A percentile compares a stretch with the other conserved stretches of the same genome.
These are phyloP conservation scores for Tachystola acroxantha DNA, from an alignment of 2,888 invertebrate species.

Conservation along the genomic window DNA sequence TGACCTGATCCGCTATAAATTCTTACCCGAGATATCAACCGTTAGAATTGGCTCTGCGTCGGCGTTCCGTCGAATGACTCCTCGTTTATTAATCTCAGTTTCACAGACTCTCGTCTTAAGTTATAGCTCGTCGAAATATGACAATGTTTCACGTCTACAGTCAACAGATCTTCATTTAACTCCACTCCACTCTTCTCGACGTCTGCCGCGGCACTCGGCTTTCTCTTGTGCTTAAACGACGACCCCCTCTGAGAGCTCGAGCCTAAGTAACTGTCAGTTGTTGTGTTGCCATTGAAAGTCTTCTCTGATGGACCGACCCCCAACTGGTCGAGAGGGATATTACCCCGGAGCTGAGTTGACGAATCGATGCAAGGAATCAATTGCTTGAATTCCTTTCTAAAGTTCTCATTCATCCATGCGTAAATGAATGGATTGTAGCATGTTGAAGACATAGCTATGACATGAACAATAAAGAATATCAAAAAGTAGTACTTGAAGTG, in stretches of 20 bases:
- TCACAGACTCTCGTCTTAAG: slow-evolving; percentile 65
- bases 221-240: slow-evolving; percentile 73
- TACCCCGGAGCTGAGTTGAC: slow-evolving; percentile 53
- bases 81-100: slow-evolving; percentile 65
- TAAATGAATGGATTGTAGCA: slow-evolving; percentile 98
- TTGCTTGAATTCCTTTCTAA: slow-evolving; percentile 94
- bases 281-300: slow-evolving; percentile 86
- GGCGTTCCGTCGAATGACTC: slow-evolving; percentile 66
- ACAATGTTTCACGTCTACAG: slow-evolving; percentile 68
- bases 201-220: slow-evolving; percentile 80
- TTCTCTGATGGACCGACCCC: slow-evolving; percentile 81
- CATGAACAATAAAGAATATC: slow-evolving; percentile 93
- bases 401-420: slow-evolving; percentile 98
- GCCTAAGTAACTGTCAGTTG: slow-evolving; percentile 81
- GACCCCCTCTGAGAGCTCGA: slow-evolving; percentile 73
- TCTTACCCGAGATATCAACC: slow-evolving; percentile 61
- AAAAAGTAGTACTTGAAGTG: slow-evolving; percentile 90
- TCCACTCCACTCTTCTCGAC: slow-evolving; percentile 77
- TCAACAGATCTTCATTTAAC: slow-evolving; percentile 60
- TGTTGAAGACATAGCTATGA: slow-evolving; percentile 96
- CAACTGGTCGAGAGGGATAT: slow-evolving; percentile 70
- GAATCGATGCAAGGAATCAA: slow-evolving; percentile 82
- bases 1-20: no score
- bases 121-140: slow-evolving; percentile 73
- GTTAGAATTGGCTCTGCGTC: slow-evolving; percentile 72